phyloP scores from a whole-genome alignment of 2,888 invertebrate species.

The Drosophila pseudotalamancana region DNA sequence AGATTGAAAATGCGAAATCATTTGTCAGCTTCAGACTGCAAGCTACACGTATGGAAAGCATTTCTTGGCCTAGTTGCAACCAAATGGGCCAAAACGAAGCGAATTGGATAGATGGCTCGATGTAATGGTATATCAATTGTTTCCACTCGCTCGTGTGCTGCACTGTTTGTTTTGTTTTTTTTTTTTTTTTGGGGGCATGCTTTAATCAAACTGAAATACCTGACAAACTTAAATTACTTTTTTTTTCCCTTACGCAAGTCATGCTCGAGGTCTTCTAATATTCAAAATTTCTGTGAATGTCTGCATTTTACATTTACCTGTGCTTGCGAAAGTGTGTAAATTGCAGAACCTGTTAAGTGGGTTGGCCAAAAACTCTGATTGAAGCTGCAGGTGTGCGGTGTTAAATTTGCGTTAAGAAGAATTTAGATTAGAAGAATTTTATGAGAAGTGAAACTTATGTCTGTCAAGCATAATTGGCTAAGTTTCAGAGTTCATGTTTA shows the following conservation, averaged over 20 bases:
- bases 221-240: conserved; percentile 22
- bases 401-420: neutral
- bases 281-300: conserved; percentile 3
- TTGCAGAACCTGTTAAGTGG: conserved; percentile 20
- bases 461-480: conserved; percentile 1
- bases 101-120: neutral
- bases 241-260: neutral
- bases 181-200: conserved; percentile 52
- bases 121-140: conserved; percentile 46
- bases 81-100: conserved; percentile 4
- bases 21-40: conserved; percentile 59
- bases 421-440: neutral
- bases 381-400: neutral
- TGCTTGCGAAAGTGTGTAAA: conserved; percentile 17
- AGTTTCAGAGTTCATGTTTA: neutral
- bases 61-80: conserved; percentile 59
- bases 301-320: conserved; percentile 21
- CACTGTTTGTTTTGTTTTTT: conserved; percentile 30
- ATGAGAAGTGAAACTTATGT: neutral
- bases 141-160: conserved; percentile 35
- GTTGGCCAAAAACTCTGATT: conserved; percentile 2
- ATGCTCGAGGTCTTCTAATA: neutral
- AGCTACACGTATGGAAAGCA: conserved; percentile 24
- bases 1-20: conserved; percentile 68
- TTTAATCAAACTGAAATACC: conserved; percentile 79